Evolutionary conservation across 1,140 invertebrate species (phyloP), one percentile per base, ranked within the genome.

Genomic region (Maconellicoccus hirsutus): DNA sequence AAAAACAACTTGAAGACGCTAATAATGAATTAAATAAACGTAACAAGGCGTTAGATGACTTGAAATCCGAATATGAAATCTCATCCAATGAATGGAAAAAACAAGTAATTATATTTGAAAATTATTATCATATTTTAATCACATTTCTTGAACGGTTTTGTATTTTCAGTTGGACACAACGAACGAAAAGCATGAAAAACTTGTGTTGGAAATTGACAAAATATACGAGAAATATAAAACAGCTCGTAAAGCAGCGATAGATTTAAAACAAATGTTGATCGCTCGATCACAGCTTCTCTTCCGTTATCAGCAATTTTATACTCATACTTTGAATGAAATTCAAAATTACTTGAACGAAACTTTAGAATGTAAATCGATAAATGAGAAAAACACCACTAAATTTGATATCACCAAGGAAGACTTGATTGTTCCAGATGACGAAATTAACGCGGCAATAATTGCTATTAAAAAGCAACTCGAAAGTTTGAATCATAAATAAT

Each of bases 321-420:
- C 25, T 66, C 61, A 66, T 23, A 66, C 61, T 23, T 66, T 66
- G 22, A 66, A 66, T 19, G 61, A 66, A 66, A 66, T 66, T 25
- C 61, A 66, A 19, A 66, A 66, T 8, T 66, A 66, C 25, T 66
- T 66, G 19, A 26, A 66, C 25, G 25, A 66, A 25, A 26, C 61
- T 10, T 66, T 66, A 16, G 25, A 52, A 16, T 6, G 42, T 52
- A 52, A 52, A 52, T 16, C n/a, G 10, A 52, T 3, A 19, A 16
- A 52, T 52, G 42, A 52, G 3, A 52, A 52, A 52, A 52, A 16
- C 16, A 52, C n/a, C 16, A 52, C 42, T 16, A 19, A 19, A 52
- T 52, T 52, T 52, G 42, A 52, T 52, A 52, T 52, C 42, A 52
- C 42, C 2, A 52, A 52, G 42, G 42, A 52, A 52, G 42, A 52